Evolutionary conservation across 2,113 vertebrate genomes (phyloP).

Genomic region (Lucifuga dentata): DNA sequence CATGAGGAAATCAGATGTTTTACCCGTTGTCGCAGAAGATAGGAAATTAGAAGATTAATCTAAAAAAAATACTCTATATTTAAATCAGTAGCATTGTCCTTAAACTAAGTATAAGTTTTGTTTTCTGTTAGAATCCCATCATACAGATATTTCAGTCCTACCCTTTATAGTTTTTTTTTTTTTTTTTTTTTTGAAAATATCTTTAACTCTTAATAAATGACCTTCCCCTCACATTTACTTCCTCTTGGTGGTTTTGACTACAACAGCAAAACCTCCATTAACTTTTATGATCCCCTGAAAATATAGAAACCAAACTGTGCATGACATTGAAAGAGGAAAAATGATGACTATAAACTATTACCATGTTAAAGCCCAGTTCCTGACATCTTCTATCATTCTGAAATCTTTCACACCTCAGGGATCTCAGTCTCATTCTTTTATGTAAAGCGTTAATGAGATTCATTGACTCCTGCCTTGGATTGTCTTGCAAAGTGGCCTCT

Average conservation of each 20-base stretch:
- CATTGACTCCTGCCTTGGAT: conserved; percentile 35
- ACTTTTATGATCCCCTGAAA: conserved; percentile 7
- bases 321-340: conserved; percentile 43
- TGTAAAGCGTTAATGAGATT: conserved; percentile 61
- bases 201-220: not conserved
- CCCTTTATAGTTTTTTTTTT: not conserved
- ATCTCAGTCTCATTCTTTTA: conserved; percentile 70
- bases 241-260: not conserved
- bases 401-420: conserved; percentile 67
- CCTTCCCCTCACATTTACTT: not conserved
- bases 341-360: conserved; percentile 72
- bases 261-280: not conserved
- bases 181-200: not conserved
- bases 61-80: no score
- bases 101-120: no score
- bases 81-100: no score
- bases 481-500: conserved; percentile 67
- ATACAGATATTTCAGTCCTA: no score
- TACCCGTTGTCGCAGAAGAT: no score
- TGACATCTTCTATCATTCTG: conserved; percentile 50
- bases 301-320: conserved; percentile 61
- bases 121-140: not conserved
- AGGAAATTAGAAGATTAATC: no score
- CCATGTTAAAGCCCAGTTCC: conserved; percentile 72
- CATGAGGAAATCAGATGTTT: no score